Percentiles rank a stretch among this genome's conserved stretches.
Evolutionary conservation across 2,113 vertebrate species (phyloP).

Genomic region (Proterorhinus semilunaris): DNA sequence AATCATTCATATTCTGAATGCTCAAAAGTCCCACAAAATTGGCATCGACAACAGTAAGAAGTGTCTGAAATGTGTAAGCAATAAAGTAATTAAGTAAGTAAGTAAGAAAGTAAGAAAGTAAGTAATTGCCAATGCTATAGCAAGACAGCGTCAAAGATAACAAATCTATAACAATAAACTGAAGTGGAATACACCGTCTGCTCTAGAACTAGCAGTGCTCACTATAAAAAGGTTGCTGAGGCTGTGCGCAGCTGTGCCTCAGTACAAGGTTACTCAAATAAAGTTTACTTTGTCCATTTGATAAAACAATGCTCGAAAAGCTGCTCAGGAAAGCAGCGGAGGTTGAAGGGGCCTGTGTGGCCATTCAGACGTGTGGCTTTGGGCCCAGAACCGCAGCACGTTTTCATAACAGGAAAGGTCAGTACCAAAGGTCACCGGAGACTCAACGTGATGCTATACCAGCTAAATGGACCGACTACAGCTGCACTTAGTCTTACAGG

Average conservation of each 20-base stretch:
- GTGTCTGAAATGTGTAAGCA: too few species aligned
- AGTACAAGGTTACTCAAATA: constrained; percentile 39
- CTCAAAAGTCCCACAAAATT: too few species aligned
- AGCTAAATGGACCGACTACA: constrained; percentile 31
- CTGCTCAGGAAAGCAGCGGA: constrained; percentile 55
- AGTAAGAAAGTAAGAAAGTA: too few species aligned
- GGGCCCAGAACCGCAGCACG: constrained; percentile 60
- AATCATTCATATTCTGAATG: too few species aligned
- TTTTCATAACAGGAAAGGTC: constrained; percentile 79
- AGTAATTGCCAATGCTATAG: too few species aligned
- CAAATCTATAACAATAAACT: too few species aligned
- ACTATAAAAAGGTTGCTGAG: background rate
- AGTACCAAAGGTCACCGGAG: constrained; percentile 47
- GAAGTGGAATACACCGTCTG: too few species aligned
- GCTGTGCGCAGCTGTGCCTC: background rate
- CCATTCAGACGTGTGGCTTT: constrained; percentile 58
- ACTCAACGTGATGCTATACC: constrained; percentile 56
- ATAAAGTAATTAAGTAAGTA: too few species aligned
- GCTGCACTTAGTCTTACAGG: constrained; percentile 20
- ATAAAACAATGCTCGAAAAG: constrained; percentile 54
- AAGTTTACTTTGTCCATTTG: constrained; percentile 53
- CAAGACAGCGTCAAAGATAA: too few species aligned
- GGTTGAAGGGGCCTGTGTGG: constrained; percentile 42
- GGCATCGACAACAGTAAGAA: too few species aligned
- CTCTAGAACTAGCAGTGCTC: too few species aligned